phyloP scores from a whole-genome alignment of 2,113 vertebrate species.

The Ptyas mucosa region DNA sequence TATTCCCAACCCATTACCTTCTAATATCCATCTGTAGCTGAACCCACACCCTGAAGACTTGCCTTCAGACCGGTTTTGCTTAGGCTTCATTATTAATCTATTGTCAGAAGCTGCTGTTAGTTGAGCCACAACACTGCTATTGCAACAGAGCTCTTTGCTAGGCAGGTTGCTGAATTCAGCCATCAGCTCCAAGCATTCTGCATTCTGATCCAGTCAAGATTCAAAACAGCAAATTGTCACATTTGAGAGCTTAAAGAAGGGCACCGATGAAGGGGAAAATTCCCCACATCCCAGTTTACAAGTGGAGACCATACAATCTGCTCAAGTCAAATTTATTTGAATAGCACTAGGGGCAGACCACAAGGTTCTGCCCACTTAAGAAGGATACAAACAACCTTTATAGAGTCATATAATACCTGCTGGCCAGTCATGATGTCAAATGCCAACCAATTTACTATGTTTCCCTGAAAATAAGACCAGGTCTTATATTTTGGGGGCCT shows the following conservation, averaged over 20 bases:
- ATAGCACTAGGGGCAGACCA: neutral
- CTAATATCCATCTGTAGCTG: neutral
- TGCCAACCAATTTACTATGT: neutral
- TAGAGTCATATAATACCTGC: neutral
- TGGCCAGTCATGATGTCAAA: neutral
- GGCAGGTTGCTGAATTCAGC: neutral
- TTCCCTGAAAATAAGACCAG: no score
- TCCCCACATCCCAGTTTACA: neutral
- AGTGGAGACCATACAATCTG: neutral
- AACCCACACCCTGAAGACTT: neutral
- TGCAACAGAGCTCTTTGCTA: neutral
- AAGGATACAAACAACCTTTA: neutral
- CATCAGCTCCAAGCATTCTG: neutral
- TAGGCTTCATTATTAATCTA: no score
- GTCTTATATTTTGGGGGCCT: no score
- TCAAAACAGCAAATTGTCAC: neutral
- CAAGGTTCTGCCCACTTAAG: neutral
- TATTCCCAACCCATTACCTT: neutral
- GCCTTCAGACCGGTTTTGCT: neutral
- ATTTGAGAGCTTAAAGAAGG: neutral
- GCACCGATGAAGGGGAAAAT: neutral
- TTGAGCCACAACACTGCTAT: neutral
- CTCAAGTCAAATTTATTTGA: neutral
- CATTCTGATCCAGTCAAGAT: neutral
- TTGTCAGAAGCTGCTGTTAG: neutral